phyloP scores from a whole-genome alignment of 2,113 vertebrate genomes.

The Sinocyclocheilus rhinocerous region DNA sequence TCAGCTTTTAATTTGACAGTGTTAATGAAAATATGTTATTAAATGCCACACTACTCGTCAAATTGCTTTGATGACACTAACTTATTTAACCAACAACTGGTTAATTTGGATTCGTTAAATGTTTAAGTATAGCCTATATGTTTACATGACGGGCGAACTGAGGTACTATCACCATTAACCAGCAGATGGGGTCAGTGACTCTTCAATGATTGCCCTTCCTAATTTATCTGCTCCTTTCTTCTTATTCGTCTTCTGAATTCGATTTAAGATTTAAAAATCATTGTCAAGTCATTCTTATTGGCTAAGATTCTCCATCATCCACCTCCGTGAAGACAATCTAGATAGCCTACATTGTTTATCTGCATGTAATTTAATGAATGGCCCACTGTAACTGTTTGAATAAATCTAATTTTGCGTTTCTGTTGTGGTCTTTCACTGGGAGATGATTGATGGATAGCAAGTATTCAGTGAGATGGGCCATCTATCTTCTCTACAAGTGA shows the following conservation, averaged over 20 bases:
- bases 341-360: neutral
- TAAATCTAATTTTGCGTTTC: neutral
- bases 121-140: neutral
- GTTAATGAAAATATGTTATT: neutral
- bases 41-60: neutral
- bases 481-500: constrained; percentile 5
- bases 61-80: neutral
- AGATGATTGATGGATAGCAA: constrained; percentile 24
- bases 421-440: neutral
- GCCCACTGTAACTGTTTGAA: neutral
- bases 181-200: constrained; percentile 49
- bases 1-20: neutral
- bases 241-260: too few species aligned
- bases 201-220: neutral
- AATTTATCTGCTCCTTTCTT: neutral
- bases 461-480: constrained; percentile 17
- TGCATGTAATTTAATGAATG: neutral
- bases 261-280: neutral
- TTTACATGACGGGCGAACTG: neutral
- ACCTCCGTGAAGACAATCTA: neutral
- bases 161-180: constrained; percentile 35
- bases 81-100: neutral
- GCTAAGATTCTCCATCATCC: neutral
- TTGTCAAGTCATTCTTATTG: neutral
- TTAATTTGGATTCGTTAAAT: too few species aligned